These are phyloP conservation scores for Esox masquinongy DNA, from an alignment of 2,797 vertebrate genomes.

Conservation along the genomic window DNA sequence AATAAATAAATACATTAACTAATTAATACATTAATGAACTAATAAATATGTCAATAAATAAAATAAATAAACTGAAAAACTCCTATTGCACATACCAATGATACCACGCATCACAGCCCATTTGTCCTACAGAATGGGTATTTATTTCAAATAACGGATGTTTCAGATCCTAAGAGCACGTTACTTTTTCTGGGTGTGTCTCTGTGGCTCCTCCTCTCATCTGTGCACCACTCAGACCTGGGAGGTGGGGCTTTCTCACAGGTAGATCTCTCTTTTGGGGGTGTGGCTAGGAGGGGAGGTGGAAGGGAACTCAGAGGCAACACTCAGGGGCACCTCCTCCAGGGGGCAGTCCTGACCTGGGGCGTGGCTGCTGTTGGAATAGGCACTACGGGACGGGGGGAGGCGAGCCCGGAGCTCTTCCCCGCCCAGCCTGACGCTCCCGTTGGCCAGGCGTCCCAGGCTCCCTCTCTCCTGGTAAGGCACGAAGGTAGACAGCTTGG, in stretches of 20 bases:
- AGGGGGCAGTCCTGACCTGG: conserved; percentile 93
- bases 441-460: conserved; percentile 94
- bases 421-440: conserved; percentile 91
- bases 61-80: conserved; percentile 31
- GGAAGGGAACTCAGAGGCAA: conserved; percentile 94
- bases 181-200: conserved; percentile 61
- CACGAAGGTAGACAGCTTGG: conserved; percentile 99
- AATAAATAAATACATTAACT: conserved; percentile 66
- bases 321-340: conserved; percentile 98
- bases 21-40: conserved; percentile 58
- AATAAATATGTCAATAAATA: conserved; percentile 77
- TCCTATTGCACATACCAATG: conserved; percentile 63
- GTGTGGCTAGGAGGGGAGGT: conserved; percentile 89
- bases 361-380: conserved; percentile 93
- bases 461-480: conserved; percentile 99
- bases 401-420: conserved; percentile 92
- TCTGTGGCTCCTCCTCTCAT: conserved; percentile 47
- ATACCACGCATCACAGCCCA: conserved; percentile 66
- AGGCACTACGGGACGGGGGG: conserved; percentile 99
- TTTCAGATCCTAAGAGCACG: conserved; percentile 65
- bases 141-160: conserved; percentile 63
- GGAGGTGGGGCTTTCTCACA: conserved; percentile 78
- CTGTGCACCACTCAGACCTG: conserved; percentile 53
- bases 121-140: conserved; percentile 63
- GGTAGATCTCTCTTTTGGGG: conserved; percentile 98